These are phyloP conservation scores for Axis porcinus DNA, from an alignment of 2,113 vertebrate species.

Conservation along the genomic window DNA sequence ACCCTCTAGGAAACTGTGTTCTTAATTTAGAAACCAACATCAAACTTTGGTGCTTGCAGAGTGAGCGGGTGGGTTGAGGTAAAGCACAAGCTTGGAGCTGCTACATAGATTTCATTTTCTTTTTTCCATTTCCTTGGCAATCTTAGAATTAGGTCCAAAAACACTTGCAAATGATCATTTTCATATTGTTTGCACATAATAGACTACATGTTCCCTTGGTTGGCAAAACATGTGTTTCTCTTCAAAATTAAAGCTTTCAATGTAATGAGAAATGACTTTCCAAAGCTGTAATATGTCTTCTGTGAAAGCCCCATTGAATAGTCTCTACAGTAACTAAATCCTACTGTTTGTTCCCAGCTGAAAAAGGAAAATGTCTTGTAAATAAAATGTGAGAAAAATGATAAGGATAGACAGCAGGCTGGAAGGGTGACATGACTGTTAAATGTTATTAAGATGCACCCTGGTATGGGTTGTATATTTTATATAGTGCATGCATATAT, in stretches of 20 bases:
- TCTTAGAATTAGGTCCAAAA: not conserved
- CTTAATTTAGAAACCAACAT: constrained; percentile 48
- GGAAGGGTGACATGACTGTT: not conserved
- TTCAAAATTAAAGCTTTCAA: constrained; percentile 38
- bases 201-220: not conserved
- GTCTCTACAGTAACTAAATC: not conserved
- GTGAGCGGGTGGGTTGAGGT: not conserved
- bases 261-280: not conserved
- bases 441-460: not conserved
- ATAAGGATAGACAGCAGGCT: not conserved
- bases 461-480: not conserved
- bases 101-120: not conserved
- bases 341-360: not conserved
- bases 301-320: not conserved
- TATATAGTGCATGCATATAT: accelerated
- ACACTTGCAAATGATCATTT: not conserved
- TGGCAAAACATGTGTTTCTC: constrained; percentile 27
- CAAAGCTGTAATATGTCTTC: not conserved
- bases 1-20: constrained; percentile 44
- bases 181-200: not conserved
- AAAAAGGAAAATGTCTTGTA: not conserved
- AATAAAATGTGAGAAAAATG: not conserved
- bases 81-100: not conserved
- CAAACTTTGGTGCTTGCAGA: not conserved
- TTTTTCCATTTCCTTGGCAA: not conserved